Conservation (phyloP, 2,888 invertebrate genomes). For the Sinelater perroti region DNA sequence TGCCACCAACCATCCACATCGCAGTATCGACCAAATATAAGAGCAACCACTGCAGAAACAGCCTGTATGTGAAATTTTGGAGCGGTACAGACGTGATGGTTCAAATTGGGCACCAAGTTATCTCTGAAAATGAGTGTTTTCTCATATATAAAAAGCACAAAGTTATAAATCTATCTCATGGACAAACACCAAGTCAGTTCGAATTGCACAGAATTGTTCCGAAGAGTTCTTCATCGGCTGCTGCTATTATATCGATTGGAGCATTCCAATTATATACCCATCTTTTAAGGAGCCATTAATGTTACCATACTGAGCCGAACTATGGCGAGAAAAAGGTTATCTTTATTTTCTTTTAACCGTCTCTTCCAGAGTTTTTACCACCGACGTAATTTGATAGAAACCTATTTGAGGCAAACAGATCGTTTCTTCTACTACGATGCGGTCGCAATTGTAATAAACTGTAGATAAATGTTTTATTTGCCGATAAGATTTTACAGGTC, state of each 20-base stretch:
- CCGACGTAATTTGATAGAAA: conserved; percentile 76
- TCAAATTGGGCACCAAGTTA: conserved; percentile 88
- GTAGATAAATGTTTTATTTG: conserved; percentile 96
- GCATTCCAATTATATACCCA: conserved; percentile 99
- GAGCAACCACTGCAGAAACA: conserved; percentile 88
- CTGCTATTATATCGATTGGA: conserved; percentile 85
- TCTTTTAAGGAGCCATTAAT: conserved; percentile 56
- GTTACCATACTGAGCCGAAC: conserved; percentile 89
- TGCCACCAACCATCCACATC: conserved; percentile 79
- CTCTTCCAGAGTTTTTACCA: conserved; percentile 84
- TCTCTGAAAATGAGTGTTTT: conserved; percentile 79
- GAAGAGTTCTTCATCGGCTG: conserved; percentile 80
- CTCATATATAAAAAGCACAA: conserved; percentile 85
- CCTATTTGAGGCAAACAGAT: conserved; percentile 85
- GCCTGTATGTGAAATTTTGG: conserved; percentile 77
- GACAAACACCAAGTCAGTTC: conserved; percentile 86
- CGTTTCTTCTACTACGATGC: conserved; percentile 84
- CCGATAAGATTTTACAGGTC: conserved; percentile 90
- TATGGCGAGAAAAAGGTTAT: conserved; percentile 88
- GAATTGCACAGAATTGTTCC: conserved; percentile 88
- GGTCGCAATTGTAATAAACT: conserved; percentile 97
- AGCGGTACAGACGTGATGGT: conserved; percentile 78
- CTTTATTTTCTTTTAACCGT: conserved; percentile 74
- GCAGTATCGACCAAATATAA: conserved; percentile 86
- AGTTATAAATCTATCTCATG: conserved; percentile 89